Base-by-base conservation (phyloP, 2,888 invertebrate genomes). In the Ferrisia virgata region DNA sequence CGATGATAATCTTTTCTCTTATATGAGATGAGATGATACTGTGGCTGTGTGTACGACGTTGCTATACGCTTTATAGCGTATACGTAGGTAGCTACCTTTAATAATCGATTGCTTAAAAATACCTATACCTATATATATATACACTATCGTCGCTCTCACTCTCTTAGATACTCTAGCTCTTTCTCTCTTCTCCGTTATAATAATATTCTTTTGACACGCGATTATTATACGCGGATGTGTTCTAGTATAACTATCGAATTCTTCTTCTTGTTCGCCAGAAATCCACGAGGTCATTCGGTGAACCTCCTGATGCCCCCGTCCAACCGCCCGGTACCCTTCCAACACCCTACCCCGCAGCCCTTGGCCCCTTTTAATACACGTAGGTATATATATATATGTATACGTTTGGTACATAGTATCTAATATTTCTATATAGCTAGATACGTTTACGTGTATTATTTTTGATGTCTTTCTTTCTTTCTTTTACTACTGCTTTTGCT, bases 201-300 rank as follows among this genome's bases (percentile, higher is more conserved):
- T n/a, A n/a, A n/a, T n/a, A 72, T 72, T 72, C 72, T 72, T 72
- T 33, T 72, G 33, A 33, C 72, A 72, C 72, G 72, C 72, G 72
- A 72, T 64, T 64, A 64, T 64, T 25, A 25, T 64, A 64, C 58
- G 58, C 58, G 58, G 58, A 64, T 64, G 58, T 64, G 28, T 64
- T 64, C 58, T 28, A 13, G n/a, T 43, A 11, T 13, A 47, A 25
- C 58, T 25, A 64, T 64, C 58, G 58, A 64, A 64, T 64, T 64
- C 25, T 64, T 64, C 58, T 36, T 36, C 5, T 36, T 36, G 36
- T 36, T 6, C 4, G 58, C 58, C 58, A 9, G 25, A 25, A 64
- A 28, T 47, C n/a, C 11, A 28, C 58, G 58, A 64, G 58, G 58
- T 64, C 58, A 64, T 64, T 28, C 28, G 58, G 58, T 64, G 58